Evolutionary conservation across 2,888 invertebrate genomes (phyloP).

Genomic region (Pheosia tremula): DNA sequence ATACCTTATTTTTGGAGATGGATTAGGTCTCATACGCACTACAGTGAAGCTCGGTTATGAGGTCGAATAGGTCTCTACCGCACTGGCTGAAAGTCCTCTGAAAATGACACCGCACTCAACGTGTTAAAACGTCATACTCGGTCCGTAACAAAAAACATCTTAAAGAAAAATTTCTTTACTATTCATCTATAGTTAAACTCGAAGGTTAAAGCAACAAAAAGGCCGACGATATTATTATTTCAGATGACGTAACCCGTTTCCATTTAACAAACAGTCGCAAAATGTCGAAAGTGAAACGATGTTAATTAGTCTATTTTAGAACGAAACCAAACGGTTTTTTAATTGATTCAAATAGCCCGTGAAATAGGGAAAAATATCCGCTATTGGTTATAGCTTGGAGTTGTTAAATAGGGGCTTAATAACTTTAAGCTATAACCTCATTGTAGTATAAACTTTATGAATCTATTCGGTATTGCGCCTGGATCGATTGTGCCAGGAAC

Average conservation of each 20-base stretch:
- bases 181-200: conserved; percentile 31
- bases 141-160: not conserved
- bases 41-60: too few relatives aligned
- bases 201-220: conserved; percentile 36
- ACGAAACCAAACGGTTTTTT: conserved; percentile 58
- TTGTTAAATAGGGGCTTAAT: too few relatives aligned
- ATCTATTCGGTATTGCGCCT: too few relatives aligned
- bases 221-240: conserved; percentile 4
- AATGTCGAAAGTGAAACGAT: conserved; percentile 59
- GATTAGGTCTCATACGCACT: too few relatives aligned
- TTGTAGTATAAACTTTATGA: too few relatives aligned
- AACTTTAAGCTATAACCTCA: too few relatives aligned
- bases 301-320: conserved; percentile 64
- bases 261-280: conserved; percentile 30
- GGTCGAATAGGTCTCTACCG: too few relatives aligned
- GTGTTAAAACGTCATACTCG: not conserved
- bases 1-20: too few relatives aligned
- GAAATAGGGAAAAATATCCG: conserved; percentile 55
- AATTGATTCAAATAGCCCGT: conserved; percentile 58
- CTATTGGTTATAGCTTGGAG: conserved; percentile 28
- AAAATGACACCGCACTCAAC: too few relatives aligned
- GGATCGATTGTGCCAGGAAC: too few relatives aligned
- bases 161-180: conserved; percentile 27
- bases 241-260: conserved; percentile 37
- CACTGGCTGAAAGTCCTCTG: too few relatives aligned